phyloP scores from a whole-genome alignment of 2,797 vertebrate species.

The Corythornis leucogaster region DNA sequence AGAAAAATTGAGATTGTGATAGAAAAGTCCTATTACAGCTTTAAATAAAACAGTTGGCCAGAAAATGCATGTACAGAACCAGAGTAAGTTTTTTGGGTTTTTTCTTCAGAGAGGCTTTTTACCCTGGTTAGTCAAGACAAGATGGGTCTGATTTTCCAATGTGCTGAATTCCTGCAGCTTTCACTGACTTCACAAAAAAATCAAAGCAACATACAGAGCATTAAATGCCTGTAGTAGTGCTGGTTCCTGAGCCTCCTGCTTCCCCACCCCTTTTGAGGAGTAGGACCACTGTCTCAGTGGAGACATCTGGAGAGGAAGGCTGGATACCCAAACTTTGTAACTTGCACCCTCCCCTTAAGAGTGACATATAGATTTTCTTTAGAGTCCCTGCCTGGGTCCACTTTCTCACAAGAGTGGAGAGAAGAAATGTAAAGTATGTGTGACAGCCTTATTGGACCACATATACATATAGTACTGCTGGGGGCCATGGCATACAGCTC shows the following conservation, averaged over 20 bases:
- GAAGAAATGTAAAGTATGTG: not conserved
- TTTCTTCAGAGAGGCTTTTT: not conserved
- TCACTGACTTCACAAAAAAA: not conserved
- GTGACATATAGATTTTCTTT: not conserved
- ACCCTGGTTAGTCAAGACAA: not conserved
- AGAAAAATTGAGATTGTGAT: not conserved
- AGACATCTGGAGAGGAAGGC: not conserved
- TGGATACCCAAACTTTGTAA: not conserved
- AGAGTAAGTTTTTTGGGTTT: not conserved
- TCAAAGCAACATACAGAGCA: not conserved
- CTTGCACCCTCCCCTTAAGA: not conserved
- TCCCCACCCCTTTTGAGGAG: not conserved
- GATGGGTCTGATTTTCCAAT: not conserved
- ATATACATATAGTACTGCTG: not conserved
- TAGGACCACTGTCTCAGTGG: not conserved
- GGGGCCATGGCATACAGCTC: not conserved
- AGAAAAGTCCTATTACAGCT: not conserved
- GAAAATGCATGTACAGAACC: not conserved
- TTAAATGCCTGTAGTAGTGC: not conserved
- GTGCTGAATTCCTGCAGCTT: not conserved
- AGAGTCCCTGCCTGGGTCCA: not conserved
- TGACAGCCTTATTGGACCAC: not conserved
- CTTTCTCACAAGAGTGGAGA: rapidly evolving
- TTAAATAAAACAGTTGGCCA: not conserved
- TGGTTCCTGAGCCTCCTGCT: not conserved